Base-by-base conservation (phyloP, 2,888 invertebrate species). In the Amblyjoppa fuscipennis region DNA sequence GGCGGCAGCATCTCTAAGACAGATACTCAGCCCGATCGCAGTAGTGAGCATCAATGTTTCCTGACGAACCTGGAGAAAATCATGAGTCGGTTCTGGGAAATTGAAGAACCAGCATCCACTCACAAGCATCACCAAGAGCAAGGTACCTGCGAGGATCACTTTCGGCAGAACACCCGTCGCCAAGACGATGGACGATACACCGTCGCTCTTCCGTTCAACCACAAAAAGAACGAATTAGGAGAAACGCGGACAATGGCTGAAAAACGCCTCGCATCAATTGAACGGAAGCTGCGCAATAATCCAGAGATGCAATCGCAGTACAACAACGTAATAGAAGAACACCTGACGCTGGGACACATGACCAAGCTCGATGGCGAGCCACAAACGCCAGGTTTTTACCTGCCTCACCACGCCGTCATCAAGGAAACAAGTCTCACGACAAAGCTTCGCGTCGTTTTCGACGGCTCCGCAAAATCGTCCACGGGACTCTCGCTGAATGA, bases 401-500 rank as follows among this genome's bases (percentile, higher is more conserved):
- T 75, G 11, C 61, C 38, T 16, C 90, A 90, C 61, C 87, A 88
- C 64, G 77, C 85, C 5, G 87, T 89, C 0, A 66, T 86, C 9
- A 87, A 87, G 6, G 76, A 79, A 6, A 77, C 82, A 6, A 89
- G 88, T 45, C 45, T 79, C 7, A 90, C 89, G 0, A 89, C 89
- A 3, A 89, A 87, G 76, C 38, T 89, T 34, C 34, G 20, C 20
- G 20, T 20, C 20, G 20, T 20, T 20, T 20, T 20, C 20, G 20
- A 20, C 20, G 20, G 20, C 3, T 87, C 87, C n/a, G 84, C 87
- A 1, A 81, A 81, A 66, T 66, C 88, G 9, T 51, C 31, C 16
- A 68, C 76, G 0, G 87, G 85, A 0, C 0, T 83, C 0, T 91
- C 91, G 0, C 83, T 92, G 0, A 93, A 92, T 64, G 89, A 91